Evolutionary conservation across 1,140 invertebrate species (phyloP).

Genomic region (Meloidogyne hapla): DNA sequence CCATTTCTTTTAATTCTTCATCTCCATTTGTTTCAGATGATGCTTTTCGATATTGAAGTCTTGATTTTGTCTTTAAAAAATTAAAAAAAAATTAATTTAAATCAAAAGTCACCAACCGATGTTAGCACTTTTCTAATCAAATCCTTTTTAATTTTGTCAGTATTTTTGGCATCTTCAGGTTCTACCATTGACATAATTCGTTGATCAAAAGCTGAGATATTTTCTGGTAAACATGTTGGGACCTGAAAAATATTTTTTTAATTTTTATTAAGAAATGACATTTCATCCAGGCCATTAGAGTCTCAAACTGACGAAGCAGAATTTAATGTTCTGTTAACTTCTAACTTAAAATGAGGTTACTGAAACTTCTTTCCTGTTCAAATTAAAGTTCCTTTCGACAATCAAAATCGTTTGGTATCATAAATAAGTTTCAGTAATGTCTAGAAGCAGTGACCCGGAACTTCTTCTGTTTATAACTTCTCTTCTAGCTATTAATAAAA

Average conservation of each 20-base stretch:
- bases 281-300: too few relatives aligned
- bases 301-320: too few relatives aligned
- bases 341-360: too few relatives aligned
- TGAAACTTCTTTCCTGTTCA: too few relatives aligned
- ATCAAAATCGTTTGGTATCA: too few relatives aligned
- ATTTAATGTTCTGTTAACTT: too few relatives aligned
- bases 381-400: too few relatives aligned
- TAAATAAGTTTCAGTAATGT: too few relatives aligned
- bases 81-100: not conserved
- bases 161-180: constrained; percentile 31
- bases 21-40: constrained; percentile 1
- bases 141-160: constrained; percentile 51
- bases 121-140: constrained; percentile 49
- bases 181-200: constrained; percentile 24
- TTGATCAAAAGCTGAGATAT: constrained; percentile 45
- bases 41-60: not conserved
- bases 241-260: constrained; percentile 26
- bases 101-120: constrained; percentile 31
- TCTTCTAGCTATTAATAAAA: too few relatives aligned
- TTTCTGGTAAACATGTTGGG: constrained; percentile 42
- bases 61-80: constrained; percentile 8
- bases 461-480: too few relatives aligned
- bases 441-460: too few relatives aligned
- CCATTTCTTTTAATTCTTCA: constrained; percentile 17
- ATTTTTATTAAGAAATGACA: constrained; percentile 1